Conservation (phyloP, 2,797 vertebrate genomes). For the Oryzias dopingdopingensis region DNA sequence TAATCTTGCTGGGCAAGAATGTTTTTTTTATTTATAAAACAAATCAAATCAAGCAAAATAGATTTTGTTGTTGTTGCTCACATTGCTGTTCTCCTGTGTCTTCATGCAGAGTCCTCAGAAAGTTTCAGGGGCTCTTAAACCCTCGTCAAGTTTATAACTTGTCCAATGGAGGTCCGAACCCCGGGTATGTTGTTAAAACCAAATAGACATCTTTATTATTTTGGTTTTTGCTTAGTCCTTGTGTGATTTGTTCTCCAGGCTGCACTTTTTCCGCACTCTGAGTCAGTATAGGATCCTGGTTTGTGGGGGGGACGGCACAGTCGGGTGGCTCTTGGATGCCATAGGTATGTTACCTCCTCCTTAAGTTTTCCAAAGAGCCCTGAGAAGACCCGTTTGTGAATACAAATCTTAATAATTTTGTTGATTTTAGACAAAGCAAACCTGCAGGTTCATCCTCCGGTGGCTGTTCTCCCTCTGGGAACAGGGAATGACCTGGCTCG, state of each 20-base stretch:
- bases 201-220: not conserved
- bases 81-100: conserved; percentile 10
- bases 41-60: too few species aligned
- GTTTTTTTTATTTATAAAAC: too few species aligned
- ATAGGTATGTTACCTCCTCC: conserved; percentile 77
- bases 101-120: conserved; percentile 83
- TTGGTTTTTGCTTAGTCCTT: not conserved
- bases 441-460: conserved; percentile 79
- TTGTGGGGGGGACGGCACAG: conserved; percentile 93
- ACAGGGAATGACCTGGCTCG: conserved; percentile 94
- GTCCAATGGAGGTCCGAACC: conserved; percentile 81
- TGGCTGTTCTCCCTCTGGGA: conserved; percentile 89
- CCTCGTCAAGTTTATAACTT: conserved; percentile 92
- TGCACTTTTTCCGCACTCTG: conserved; percentile 87
- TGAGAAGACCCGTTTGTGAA: not conserved
- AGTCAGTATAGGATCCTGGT: conserved; percentile 84
- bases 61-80: not conserved
- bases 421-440: conserved; percentile 83
- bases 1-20: too few species aligned
- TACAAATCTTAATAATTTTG: not conserved
- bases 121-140: conserved; percentile 90
- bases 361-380: conserved; percentile 22
- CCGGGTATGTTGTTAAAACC: conserved; percentile 76
- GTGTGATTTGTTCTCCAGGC: conserved; percentile 61
- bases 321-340: conserved; percentile 92